Percentiles rank a stretch among this genome's conserved stretches.
These are phyloP conservation scores for Cygnus buccinator DNA, from an alignment of 2,113 vertebrate genomes.

Conservation along the genomic window DNA sequence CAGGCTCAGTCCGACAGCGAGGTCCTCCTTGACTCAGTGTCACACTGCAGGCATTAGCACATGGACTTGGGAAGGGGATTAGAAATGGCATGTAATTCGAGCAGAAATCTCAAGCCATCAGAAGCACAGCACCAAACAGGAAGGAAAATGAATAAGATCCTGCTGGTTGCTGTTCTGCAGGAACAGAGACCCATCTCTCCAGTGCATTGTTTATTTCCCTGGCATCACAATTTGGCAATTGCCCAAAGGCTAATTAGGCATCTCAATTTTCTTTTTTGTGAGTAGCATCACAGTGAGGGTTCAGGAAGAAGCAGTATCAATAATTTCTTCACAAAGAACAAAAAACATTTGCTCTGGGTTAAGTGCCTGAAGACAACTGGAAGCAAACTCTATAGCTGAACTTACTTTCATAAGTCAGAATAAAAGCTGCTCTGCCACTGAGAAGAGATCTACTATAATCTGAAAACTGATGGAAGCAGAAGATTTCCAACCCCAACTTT, in stretches of 20 bases:
- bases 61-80: not conserved
- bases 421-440: not conserved
- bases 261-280: slow-evolving; percentile 20
- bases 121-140: not conserved
- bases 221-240: not conserved
- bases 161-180: not conserved
- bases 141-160: not conserved
- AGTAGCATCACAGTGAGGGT: not conserved
- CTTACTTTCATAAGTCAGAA: not conserved
- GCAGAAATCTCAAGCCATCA: not conserved
- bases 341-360: slow-evolving; percentile 11
- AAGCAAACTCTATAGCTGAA: not conserved
- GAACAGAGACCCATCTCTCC: not conserved
- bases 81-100: not conserved
- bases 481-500: not conserved
- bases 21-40: not conserved
- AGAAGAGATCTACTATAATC: not conserved
- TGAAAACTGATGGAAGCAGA: not conserved
- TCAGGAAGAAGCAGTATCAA: slow-evolving; percentile 20
- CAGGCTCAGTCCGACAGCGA: fast-evolving
- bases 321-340: slow-evolving; percentile 37
- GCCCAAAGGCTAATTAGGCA: slow-evolving; percentile 49
- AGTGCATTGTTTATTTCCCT: not conserved
- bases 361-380: slow-evolving; percentile 16
- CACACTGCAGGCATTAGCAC: fast-evolving